Base-by-base conservation (phyloP, 2,888 invertebrate genomes). In the Stenoptilia bipunctidactyla region DNA sequence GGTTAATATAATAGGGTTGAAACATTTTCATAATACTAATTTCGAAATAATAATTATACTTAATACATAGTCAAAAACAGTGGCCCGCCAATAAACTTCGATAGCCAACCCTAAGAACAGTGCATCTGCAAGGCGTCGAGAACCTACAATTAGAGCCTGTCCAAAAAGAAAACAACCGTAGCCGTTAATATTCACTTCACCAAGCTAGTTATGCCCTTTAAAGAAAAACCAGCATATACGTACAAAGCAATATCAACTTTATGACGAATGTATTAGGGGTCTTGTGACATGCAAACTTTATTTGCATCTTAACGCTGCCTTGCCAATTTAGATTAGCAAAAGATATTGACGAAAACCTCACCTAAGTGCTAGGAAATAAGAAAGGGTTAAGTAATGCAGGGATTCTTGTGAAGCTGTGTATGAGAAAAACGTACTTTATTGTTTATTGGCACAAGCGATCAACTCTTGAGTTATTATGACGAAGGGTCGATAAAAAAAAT, bases 91-190 rank as follows among this genome's bases (percentile, higher is more conserved):
- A n/a, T 25, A 5, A 6, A 25, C 5, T 9, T 10, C n/a, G 10
- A 25, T 12, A 9, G 40, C 14, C 67, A 76, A 45, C 77, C 77
- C 77, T 76, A 60, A 48, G 48, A 56, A 61, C 58, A 3, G 12
- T 30, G 12, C 30, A 30, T 8, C 6, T 30, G n/a, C 62, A 61
- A 77, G 75, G 80, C 80, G 80, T 76, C 70, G 80, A 73, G 75
- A 76, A 69, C 80, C 82, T 79, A 74, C 80, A 83, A 83, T 83
- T 83, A 83, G 74, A 64, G 56, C 57, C 56, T 53, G 49, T 46
- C 61, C 69, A 75, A 34, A 34, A 13, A 14, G 13, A 74, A 68
- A 73, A 70, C 66, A 73, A 59, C 58, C 66, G 55, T 56, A 59
- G 51, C 58, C 56, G 66, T 69, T 80, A 77, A 80, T 77, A 77